phyloP scores from a whole-genome alignment of 2,113 vertebrate genomes.

The Mohoua ochrocephala region DNA sequence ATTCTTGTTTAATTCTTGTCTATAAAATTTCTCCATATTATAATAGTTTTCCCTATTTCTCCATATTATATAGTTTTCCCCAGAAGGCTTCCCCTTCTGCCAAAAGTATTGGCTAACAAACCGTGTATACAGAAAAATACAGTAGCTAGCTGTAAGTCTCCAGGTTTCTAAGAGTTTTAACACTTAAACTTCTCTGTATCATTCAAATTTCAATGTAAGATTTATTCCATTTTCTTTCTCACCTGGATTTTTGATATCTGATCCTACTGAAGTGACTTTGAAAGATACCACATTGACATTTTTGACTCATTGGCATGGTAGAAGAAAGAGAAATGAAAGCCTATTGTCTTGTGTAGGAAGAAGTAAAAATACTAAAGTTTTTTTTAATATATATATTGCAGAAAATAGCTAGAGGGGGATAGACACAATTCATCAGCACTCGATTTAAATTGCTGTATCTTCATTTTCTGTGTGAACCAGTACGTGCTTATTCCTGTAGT shows the following conservation, averaged over 20 bases:
- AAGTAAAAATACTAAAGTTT: not conserved
- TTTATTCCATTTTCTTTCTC: not conserved
- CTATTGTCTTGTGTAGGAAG: not conserved
- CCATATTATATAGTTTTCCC: no score
- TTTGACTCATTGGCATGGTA: not conserved
- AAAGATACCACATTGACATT: not conserved
- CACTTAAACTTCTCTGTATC: not conserved
- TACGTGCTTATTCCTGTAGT: slow-evolving; percentile 49
- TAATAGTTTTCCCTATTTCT: not conserved
- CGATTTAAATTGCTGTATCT: not conserved
- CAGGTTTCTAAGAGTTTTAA: not conserved
- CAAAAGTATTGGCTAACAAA: not conserved
- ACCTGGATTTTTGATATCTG: not conserved
- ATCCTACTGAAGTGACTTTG: not conserved
- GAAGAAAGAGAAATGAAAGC: not conserved
- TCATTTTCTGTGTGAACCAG: not conserved
- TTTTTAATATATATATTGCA: not conserved
- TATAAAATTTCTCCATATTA: not conserved
- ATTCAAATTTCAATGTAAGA: not conserved
- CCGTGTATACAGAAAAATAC: not conserved
- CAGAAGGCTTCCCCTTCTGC: not conserved
- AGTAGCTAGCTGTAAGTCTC: not conserved
- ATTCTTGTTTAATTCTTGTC: no score
- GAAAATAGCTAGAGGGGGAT: slow-evolving; percentile 22
- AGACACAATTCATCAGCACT: slow-evolving; percentile 16